Percentiles rank a stretch among this genome's conserved stretches.
Conservation (phyloP, 2,888 invertebrate genomes). For the Adelphocoris suturalis region DNA sequence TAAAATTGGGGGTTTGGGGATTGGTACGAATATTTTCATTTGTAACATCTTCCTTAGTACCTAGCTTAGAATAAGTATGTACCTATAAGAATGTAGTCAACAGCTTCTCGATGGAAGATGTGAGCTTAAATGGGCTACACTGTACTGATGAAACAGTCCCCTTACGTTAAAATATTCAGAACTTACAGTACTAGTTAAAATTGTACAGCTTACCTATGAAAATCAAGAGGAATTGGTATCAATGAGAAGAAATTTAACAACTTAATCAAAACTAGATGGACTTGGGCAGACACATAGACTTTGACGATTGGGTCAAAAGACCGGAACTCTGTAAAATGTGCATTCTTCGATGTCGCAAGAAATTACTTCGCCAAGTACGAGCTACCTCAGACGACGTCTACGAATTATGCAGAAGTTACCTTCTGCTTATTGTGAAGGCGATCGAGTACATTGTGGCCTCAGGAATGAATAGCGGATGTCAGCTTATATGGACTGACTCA, state of each 20-base stretch:
- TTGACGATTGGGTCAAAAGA: not conserved
- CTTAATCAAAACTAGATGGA: not conserved
- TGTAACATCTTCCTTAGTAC: too few species aligned
- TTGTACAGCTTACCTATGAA: not conserved
- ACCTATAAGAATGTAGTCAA: too few species aligned
- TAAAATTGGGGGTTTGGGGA: too few species aligned
- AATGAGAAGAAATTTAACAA: not conserved
- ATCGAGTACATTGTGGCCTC: not conserved
- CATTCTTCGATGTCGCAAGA: not conserved
- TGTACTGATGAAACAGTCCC: not conserved
- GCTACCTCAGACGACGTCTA: not conserved
- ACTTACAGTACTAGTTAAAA: not conserved
- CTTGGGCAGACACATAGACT: not conserved
- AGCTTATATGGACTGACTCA: not conserved
- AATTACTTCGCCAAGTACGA: not conserved
- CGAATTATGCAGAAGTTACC: not conserved
- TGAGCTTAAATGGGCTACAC: not conserved
- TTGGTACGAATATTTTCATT: too few species aligned
- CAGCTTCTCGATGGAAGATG: not conserved
- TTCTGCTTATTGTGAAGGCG: not conserved
- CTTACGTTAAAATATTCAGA: not conserved
- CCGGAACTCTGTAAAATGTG: not conserved
- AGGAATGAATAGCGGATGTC: not conserved
- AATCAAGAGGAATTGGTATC: not conserved
- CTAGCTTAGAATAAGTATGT: too few species aligned